Base-by-base conservation (phyloP, 2,797 vertebrate genomes). In the Hapalemur alaotrensis region DNA sequence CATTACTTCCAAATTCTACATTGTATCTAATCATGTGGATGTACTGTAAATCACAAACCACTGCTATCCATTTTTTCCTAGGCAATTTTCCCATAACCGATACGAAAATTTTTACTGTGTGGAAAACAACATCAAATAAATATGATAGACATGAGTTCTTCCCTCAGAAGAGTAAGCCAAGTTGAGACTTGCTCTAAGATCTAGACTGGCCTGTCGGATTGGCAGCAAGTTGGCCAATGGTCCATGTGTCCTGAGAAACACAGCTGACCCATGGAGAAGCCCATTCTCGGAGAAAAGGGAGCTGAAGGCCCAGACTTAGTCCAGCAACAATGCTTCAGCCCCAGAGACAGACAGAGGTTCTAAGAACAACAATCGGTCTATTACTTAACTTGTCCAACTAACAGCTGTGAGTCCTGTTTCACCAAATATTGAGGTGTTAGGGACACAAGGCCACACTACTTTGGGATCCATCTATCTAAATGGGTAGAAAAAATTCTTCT, bases 1-100 rank as follows among this genome's bases (percentile, higher is more conserved):
- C 79, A 83, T 96, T 70, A 69, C 80, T 78, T 95, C 52, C 79
- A 96, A 96, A 94, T 84, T 95, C 91, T 87, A 83, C 46, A 61
- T 57, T 84, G 32, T 89, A 91, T 65, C 93, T 91, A 93, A 93
- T 69, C 43, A 89, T 67, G 85, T 11, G 7, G 72, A 81, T 83
- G 18, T 63, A 72, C 46, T 10, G 50, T 91, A 69, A 82, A 96
- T 96, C 38, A 89, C 23, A 94, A 72, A 80, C 30, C 35, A 89
- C 32, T 30, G 57, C 30, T 52, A 38, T 30, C 61, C 80, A 65
- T 61, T 83, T 93, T 89, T 57, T 72, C 52, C 82, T 46, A 89
- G 67, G 90, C 78, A 85, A 63, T 86, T 75, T 95, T 85, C 41
- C 75, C 86, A 89, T 63, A 79, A 93, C 69, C 54, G 65, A 79